Percentiles rank a stretch among this genome's conserved stretches.
These are phyloP conservation scores for Thymallus thymallus DNA, from an alignment of 2,113 vertebrate genomes.

Conservation along the genomic window DNA sequence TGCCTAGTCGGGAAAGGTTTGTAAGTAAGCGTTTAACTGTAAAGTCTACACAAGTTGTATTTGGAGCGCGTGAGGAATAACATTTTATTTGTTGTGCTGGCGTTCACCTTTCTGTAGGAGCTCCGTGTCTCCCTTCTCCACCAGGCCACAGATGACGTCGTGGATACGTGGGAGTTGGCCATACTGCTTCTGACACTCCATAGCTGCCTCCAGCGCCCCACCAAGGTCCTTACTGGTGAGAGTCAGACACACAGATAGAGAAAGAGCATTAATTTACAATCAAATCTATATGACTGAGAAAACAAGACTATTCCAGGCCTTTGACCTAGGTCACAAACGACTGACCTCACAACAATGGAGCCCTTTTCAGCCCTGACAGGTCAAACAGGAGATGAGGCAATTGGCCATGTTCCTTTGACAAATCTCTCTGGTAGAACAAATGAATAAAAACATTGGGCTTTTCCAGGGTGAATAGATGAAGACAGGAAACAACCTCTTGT, in stretches of 20 bases:
- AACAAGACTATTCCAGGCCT: conserved; percentile 38
- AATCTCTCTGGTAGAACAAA: background rate
- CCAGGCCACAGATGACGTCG: conserved; percentile 79
- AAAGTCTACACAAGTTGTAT: too few species aligned
- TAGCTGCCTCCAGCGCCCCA: conserved; percentile 76
- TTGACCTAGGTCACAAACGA: conserved; percentile 47
- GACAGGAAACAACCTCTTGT: background rate
- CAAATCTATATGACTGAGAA: conserved; percentile 46
- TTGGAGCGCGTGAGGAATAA: background rate
- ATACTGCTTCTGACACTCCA: conserved; percentile 79
- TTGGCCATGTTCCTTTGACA: conserved; percentile 57
- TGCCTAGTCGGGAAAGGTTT: too few species aligned
- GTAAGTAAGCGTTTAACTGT: too few species aligned
- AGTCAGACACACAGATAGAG: conserved; percentile 38
- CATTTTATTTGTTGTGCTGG: background rate
- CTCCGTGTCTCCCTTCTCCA: conserved; percentile 87
- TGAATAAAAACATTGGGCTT: background rate
- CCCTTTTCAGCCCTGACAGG: conserved; percentile 63
- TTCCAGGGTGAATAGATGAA: background rate
- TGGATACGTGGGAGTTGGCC: conserved; percentile 79
- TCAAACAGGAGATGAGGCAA: conserved; percentile 46
- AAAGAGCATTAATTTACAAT: conserved; percentile 45
- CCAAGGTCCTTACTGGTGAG: conserved; percentile 75
- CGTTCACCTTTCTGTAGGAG: conserved; percentile 86
- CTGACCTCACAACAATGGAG: conserved; percentile 57